Evolutionary conservation across 2,797 vertebrate species (phyloP).

Genomic region (Nasua narica): DNA sequence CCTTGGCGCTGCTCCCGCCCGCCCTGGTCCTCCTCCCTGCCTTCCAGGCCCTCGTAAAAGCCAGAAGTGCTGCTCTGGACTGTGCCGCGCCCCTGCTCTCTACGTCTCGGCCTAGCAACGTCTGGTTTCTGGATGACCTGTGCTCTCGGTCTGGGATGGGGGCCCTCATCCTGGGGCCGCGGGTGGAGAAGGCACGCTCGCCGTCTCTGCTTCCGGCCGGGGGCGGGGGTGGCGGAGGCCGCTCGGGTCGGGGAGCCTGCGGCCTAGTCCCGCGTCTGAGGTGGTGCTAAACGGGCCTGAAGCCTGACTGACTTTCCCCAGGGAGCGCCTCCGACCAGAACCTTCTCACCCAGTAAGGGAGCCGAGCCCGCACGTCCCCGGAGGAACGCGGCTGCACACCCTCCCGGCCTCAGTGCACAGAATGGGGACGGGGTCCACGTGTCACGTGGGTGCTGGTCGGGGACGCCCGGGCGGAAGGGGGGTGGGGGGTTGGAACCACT

Average conservation of each 20-base stretch:
- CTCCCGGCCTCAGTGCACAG: accelerated
- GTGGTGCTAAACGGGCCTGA: neutral
- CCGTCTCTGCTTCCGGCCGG: neutral
- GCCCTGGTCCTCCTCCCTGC: neutral
- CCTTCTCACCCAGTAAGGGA: accelerated
- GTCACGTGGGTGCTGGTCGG: accelerated
- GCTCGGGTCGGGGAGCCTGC: accelerated
- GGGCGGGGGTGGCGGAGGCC: neutral
- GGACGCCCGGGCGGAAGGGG: neutral
- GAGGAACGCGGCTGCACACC: neutral
- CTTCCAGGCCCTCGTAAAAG: accelerated
- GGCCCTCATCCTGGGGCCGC: neutral
- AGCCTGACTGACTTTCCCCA: no score
- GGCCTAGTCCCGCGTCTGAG: neutral
- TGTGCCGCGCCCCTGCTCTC: neutral
- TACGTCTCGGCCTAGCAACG: accelerated
- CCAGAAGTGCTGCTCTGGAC: neutral
- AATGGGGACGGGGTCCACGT: accelerated
- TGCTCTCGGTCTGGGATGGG: neutral
- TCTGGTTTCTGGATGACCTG: neutral
- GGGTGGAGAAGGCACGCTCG: accelerated
- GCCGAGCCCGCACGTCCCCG: accelerated
- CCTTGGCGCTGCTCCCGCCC: accelerated
- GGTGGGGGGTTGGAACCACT: neutral
- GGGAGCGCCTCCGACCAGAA: neutral